Percentiles rank a stretch among this genome's conserved stretches.
These are phyloP conservation scores for Euwallacea similis DNA, from an alignment of 1,140 invertebrate genomes.

Conservation along the genomic window DNA sequence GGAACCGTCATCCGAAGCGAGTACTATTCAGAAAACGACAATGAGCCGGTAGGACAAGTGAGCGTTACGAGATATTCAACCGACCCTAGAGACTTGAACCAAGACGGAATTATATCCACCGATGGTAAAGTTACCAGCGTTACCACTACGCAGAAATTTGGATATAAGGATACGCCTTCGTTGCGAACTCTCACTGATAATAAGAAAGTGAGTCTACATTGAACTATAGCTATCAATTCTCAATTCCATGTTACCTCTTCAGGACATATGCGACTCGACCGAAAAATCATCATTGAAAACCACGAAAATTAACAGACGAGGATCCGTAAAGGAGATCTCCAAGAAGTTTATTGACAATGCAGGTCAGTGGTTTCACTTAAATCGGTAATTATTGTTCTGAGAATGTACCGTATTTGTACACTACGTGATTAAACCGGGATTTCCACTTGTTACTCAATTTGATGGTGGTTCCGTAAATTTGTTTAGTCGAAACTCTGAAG, in stretches of 20 bases:
- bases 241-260: slow-evolving; percentile 4
- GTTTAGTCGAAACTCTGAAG: slow-evolving; percentile 57
- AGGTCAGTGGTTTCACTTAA: slow-evolving; percentile 55
- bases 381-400: not conserved
- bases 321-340: slow-evolving; percentile 70
- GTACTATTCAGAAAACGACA: slow-evolving; percentile 66
- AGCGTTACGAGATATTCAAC: slow-evolving; percentile 69
- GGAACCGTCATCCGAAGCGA: slow-evolving; percentile 66
- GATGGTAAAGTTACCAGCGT: slow-evolving; percentile 46
- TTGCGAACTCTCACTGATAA: slow-evolving; percentile 44
- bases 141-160: slow-evolving; percentile 56
- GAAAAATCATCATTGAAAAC: slow-evolving; percentile 47
- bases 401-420: not conserved
- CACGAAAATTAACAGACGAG: slow-evolving; percentile 61
- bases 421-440: not conserved
- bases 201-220: slow-evolving; percentile 40
- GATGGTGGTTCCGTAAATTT: not conserved
- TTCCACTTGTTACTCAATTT: no score
- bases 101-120: slow-evolving; percentile 34
- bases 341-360: slow-evolving; percentile 73
- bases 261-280: slow-evolving; percentile 39
- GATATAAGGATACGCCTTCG: slow-evolving; percentile 52
- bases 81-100: slow-evolving; percentile 61
- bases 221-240: not conserved
- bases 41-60: slow-evolving; percentile 65